phyloP scores from a whole-genome alignment of 2,113 vertebrate species.

The Ptychochromis oligacanthus region DNA sequence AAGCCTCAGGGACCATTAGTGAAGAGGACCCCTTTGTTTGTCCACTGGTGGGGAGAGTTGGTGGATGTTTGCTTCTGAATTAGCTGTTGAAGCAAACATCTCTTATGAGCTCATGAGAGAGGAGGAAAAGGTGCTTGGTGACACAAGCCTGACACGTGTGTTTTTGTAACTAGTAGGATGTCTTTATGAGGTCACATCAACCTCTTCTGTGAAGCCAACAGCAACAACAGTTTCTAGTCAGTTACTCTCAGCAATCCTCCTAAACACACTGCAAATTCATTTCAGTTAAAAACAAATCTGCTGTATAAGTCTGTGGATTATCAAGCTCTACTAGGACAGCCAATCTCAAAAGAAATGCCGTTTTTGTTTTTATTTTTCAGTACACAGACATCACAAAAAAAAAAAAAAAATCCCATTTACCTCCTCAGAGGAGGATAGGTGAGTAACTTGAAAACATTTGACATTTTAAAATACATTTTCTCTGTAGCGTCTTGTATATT shows the following conservation, averaged over 20 bases:
- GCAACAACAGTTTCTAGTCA: neutral
- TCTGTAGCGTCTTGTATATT: neutral
- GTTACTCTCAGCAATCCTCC: neutral
- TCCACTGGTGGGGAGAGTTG: conserved; percentile 42
- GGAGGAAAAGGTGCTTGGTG: neutral
- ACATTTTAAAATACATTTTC: neutral
- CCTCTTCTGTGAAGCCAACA: neutral
- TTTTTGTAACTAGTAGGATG: conserved; percentile 25
- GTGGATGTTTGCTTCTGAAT: conserved; percentile 47
- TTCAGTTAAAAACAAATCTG: neutral
- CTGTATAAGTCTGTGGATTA: neutral
- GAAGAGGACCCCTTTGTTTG: conserved; percentile 78
- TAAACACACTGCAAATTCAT: neutral
- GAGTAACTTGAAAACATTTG: neutral
- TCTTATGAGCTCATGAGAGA: conserved; percentile 19
- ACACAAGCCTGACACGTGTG: conserved; percentile 19
- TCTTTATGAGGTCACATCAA: conserved; percentile 16
- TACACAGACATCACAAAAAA: neutral
- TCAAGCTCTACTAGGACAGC: neutral
- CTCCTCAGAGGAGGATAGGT: neutral
- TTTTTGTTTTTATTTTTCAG: neutral
- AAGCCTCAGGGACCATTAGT: conserved; percentile 73
- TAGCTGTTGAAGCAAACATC: conserved; percentile 48
- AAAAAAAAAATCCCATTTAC: neutral
- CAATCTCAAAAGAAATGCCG: neutral